These are phyloP conservation scores for Calonectris borealis DNA, from an alignment of 2,113 vertebrate species.

Conservation along the genomic window DNA sequence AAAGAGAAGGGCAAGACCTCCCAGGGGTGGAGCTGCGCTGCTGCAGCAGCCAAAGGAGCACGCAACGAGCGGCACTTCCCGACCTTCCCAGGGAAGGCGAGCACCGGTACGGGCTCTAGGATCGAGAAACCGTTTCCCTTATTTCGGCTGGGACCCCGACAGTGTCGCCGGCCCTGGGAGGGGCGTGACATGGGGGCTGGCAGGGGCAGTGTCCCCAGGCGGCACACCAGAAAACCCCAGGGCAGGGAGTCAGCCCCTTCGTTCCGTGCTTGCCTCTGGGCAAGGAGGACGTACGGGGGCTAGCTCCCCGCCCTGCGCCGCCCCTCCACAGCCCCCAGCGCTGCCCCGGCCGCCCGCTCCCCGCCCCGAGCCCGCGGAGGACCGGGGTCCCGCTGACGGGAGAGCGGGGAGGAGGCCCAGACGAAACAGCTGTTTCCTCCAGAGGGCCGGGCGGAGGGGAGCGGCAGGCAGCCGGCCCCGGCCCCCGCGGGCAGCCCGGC, in stretches of 20 bases:
- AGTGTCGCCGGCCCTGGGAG: not conserved
- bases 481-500: not conserved
- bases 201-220: not conserved
- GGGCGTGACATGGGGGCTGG: not conserved
- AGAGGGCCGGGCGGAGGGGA: not conserved
- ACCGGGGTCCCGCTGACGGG: no score
- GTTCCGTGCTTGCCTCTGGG: not conserved
- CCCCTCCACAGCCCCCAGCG: no score
- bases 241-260: not conserved
- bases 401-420: no score
- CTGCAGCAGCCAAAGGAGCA: not conserved
- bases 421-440: not conserved
- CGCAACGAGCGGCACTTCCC: not conserved
- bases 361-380: not conserved
- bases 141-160: accelerated
- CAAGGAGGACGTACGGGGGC: no score
- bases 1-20: not conserved
- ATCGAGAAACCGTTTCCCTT: no score
- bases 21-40: not conserved
- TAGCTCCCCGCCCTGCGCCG: no score
- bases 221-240: accelerated
- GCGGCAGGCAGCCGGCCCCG: not conserved
- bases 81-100: not conserved
- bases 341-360: not conserved
- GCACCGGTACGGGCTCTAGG: accelerated